Percentiles rank a stretch among this genome's conserved stretches.
Conservation (phyloP, 1,140 invertebrate genomes). For the Neelides sp. region DNA sequence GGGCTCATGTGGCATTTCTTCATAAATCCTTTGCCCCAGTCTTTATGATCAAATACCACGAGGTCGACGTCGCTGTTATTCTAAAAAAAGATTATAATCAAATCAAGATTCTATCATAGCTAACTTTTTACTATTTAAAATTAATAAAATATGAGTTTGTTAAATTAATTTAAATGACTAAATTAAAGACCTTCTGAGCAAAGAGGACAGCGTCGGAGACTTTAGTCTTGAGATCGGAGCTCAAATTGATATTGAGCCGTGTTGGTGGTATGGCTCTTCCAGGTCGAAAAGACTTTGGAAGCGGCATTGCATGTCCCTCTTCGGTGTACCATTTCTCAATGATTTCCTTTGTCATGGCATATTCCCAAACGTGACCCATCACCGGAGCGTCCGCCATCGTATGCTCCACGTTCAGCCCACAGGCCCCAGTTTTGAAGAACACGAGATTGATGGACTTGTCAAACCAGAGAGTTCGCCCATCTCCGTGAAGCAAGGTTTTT, state of each 20-base stretch:
- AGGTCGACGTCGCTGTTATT: constrained; percentile 41
- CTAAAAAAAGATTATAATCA: constrained; percentile 32
- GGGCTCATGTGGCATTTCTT: constrained; percentile 42
- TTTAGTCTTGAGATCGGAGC: constrained; percentile 28
- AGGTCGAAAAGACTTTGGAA: constrained; percentile 34
- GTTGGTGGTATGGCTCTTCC: constrained; percentile 31
- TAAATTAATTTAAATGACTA: not conserved
- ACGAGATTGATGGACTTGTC: constrained; percentile 41
- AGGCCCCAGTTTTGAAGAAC: constrained; percentile 38
- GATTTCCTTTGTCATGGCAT: constrained; percentile 39
- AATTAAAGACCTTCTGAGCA: constrained; percentile 32
- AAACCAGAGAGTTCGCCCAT: constrained; percentile 38
- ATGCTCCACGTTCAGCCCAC: constrained; percentile 47
- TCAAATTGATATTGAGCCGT: constrained; percentile 35
- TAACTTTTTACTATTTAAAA: constrained; percentile 3
- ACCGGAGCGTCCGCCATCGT: constrained; percentile 44
- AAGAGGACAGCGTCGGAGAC: constrained; percentile 33
- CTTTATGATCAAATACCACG: constrained; percentile 36
- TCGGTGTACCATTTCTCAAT: constrained; percentile 36
- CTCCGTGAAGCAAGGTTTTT: constrained; percentile 38
- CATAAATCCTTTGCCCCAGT: constrained; percentile 43
- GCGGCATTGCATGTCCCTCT: constrained; percentile 36
- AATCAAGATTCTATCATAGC: not conserved
- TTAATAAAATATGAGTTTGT: constrained; percentile 6
- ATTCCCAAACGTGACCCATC: constrained; percentile 45